phyloP scores from a whole-genome alignment of 2,888 invertebrate species.

The Cabera pusaria region DNA sequence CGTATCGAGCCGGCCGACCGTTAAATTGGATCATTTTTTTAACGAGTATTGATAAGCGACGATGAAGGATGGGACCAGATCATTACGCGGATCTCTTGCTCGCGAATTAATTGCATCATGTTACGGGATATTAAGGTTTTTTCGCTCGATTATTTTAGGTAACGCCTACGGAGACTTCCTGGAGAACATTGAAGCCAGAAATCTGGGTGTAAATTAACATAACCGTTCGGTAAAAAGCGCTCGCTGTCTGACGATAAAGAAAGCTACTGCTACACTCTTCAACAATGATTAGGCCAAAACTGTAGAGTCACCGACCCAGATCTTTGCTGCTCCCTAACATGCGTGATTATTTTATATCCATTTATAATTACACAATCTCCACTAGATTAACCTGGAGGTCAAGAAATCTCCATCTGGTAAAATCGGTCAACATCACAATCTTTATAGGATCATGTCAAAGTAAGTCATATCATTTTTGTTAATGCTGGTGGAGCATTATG shows the following conservation, averaged over 20 bases:
- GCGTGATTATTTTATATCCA: constrained; percentile 29
- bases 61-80: constrained; percentile 62
- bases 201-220: too few relatives aligned
- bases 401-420: constrained; percentile 34
- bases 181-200: background rate
- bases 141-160: constrained; percentile 15
- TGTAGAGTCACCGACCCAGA: constrained; percentile 25
- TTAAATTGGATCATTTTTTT: constrained; percentile 81
- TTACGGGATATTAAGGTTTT: constrained; percentile 22
- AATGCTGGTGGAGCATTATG: too few relatives aligned
- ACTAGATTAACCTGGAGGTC: constrained; percentile 51
- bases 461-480: too few relatives aligned
- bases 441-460: constrained; percentile 11
- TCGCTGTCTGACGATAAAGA: constrained; percentile 5
- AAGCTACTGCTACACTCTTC: constrained; percentile 21
- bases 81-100: constrained; percentile 47
- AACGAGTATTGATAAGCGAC: constrained; percentile 74
- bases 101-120: constrained; percentile 48
- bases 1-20: constrained; percentile 68
- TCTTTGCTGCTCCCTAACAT: constrained; percentile 19
- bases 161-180: constrained; percentile 11
- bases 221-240: background rate
- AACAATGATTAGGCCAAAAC: constrained; percentile 20
- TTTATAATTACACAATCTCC: constrained; percentile 43
- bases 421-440: constrained; percentile 2